Conservation (phyloP, 1,140 invertebrate genomes). For the Hyphantria cunea region DNA sequence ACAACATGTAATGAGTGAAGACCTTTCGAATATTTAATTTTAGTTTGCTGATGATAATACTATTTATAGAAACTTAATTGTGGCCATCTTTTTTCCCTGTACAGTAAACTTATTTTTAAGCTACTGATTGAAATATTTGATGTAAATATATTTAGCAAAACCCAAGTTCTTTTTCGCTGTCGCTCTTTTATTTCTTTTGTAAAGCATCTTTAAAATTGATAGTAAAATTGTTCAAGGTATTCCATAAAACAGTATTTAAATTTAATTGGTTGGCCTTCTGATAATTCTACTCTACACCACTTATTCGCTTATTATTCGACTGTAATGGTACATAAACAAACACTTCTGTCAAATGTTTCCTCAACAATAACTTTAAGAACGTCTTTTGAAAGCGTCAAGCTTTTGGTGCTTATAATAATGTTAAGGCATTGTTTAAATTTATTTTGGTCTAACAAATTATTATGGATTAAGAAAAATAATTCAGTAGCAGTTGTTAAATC, state of each 20-base stretch:
- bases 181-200: too few relatives aligned
- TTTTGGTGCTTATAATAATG: not conserved
- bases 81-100: too few relatives aligned
- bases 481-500: too few relatives aligned
- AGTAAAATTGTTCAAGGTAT: not conserved
- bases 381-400: conserved; percentile 1
- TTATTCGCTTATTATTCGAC: conserved; percentile 11
- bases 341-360: conserved; percentile 16
- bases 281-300: conserved; percentile 1
- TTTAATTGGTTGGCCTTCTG: not conserved
- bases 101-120: too few relatives aligned
- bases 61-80: too few relatives aligned
- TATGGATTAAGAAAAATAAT: not conserved
- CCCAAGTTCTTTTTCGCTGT: too few relatives aligned
- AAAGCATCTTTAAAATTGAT: not conserved
- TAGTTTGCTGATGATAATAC: too few relatives aligned
- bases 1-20: too few relatives aligned
- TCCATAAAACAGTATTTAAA: not conserved
- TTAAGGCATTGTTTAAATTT: not conserved
- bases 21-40: too few relatives aligned
- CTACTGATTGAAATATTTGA: too few relatives aligned
- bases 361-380: conserved; percentile 17
- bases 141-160: too few relatives aligned
- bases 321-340: conserved; percentile 25
- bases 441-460: not conserved